A percentile compares a stretch with the other conserved stretches of the same genome.
These are phyloP conservation scores for Sus scrofa DNA, from an alignment of 2,113 vertebrate species.

Conservation along the genomic window DNA sequence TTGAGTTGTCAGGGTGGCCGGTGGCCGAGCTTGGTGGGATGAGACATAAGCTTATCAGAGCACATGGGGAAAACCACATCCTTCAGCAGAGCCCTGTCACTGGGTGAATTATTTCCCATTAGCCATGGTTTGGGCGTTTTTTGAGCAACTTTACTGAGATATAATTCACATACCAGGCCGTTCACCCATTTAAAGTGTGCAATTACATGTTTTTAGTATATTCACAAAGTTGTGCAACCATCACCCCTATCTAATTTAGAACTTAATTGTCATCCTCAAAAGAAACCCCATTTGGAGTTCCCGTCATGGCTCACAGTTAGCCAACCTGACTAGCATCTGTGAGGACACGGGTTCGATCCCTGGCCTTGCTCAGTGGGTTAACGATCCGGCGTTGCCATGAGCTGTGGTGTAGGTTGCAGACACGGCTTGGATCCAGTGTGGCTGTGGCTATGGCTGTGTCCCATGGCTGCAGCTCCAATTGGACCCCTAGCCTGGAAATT, in stretches of 20 bases:
- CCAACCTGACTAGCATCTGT: too few species aligned
- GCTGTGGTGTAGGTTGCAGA: too few species aligned
- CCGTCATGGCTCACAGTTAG: too few species aligned
- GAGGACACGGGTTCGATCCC: too few species aligned
- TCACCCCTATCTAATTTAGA: constrained; percentile 12
- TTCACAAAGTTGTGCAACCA: background rate
- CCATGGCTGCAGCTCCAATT: too few species aligned
- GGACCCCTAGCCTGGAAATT: too few species aligned
- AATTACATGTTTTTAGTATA: background rate
- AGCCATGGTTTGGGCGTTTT: background rate
- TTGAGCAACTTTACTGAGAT: background rate
- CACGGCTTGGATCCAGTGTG: too few species aligned
- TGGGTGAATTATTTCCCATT: constrained; percentile 15
- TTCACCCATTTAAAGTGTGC: background rate
- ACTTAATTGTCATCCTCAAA: background rate
- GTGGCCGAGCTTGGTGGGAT: background rate
- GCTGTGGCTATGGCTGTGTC: too few species aligned
- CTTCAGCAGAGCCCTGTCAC: background rate
- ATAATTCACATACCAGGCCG: background rate
- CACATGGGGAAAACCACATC: background rate
- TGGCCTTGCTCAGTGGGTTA: too few species aligned
- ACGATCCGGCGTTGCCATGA: too few species aligned
- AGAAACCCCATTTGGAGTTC: too few species aligned
- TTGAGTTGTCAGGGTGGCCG: background rate
- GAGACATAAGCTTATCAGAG: background rate